Conservation (phyloP, 2,888 invertebrate species). For the Caenorhabditis doughertyi region DNA sequence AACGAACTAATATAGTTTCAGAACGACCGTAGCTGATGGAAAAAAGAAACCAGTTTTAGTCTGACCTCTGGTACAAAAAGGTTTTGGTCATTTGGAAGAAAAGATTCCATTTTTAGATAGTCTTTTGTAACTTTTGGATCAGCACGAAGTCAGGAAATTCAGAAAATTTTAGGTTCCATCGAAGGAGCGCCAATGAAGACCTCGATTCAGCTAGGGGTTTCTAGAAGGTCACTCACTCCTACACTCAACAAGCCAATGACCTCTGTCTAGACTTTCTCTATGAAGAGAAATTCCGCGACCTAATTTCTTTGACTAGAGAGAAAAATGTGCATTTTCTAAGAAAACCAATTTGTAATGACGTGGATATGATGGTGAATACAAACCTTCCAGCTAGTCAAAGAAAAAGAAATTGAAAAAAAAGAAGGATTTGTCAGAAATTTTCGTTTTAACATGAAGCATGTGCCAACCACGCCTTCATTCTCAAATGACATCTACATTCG, state of each 20-base stretch:
- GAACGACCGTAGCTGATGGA: slow-evolving; percentile 9
- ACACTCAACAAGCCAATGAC: no score
- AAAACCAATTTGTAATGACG: not conserved
- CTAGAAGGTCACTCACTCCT: no score
- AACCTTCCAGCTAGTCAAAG: no score
- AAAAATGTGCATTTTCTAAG: not conserved
- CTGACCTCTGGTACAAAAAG: slow-evolving; percentile 5
- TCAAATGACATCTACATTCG: slow-evolving; percentile 49
- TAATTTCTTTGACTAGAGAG: no score
- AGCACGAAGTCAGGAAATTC: no score
- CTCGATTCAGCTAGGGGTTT: no score
- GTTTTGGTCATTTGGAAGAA: not conserved
- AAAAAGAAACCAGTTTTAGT: slow-evolving; percentile 8
- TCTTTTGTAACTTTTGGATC: not conserved
- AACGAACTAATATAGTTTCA: slow-evolving; percentile 50
- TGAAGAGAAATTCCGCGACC: no score
- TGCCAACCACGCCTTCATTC: slow-evolving; percentile 7
- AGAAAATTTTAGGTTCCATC: no score
- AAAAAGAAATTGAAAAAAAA: not conserved
- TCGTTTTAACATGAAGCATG: not conserved
- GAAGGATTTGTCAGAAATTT: slow-evolving; percentile 15
- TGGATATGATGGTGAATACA: not conserved
- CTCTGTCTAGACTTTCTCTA: no score
- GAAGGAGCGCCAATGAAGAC: no score
- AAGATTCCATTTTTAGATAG: not conserved